Evolutionary conservation across 1,140 invertebrate species (phyloP).

Genomic region (Drosophila chauvacae): DNA sequence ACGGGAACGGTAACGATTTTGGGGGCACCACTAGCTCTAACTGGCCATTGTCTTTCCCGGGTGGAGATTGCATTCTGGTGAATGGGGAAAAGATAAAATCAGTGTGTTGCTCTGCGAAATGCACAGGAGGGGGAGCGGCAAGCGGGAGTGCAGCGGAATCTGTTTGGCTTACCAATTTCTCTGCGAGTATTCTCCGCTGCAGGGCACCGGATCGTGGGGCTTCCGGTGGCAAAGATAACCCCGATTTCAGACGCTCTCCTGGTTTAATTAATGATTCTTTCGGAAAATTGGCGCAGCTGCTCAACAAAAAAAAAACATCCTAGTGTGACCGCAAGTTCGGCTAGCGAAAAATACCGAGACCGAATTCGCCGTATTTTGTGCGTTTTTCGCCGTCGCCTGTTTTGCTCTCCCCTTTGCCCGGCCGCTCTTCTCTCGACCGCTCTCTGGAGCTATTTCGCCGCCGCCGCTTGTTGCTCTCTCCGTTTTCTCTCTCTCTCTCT

Average conservation of each 20-base stretch:
- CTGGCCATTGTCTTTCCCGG: neutral
- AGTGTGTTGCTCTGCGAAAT: neutral
- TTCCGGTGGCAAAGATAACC: conserved; percentile 10
- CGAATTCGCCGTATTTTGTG: neutral
- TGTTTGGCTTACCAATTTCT: conserved; percentile 30
- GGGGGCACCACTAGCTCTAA: neutral
- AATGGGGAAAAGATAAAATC: conserved; percentile 21
- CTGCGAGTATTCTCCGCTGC: neutral
- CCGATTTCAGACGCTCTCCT: conserved; percentile 14
- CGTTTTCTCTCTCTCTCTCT: neutral
- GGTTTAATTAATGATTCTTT: conserved; percentile 38
- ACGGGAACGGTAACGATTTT: conserved; percentile 11
- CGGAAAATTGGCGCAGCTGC: conserved; percentile 28
- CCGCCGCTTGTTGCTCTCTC: conserved; percentile 1
- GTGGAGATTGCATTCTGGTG: conserved; percentile 9
- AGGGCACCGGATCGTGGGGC: conserved; percentile 2
- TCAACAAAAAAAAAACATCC: conserved; percentile 1
- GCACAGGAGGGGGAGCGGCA: neutral
- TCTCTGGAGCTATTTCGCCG: conserved; percentile 8
- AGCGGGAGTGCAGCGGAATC: neutral
- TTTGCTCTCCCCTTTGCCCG: too few relatives aligned
- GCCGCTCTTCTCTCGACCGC: neutral
- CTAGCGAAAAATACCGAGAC: neutral
- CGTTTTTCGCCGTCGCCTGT: conserved; percentile 1
- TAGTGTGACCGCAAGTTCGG: neutral